Base-by-base conservation (phyloP, 2,113 vertebrate genomes). In the Herpetotheres cachinnans region DNA sequence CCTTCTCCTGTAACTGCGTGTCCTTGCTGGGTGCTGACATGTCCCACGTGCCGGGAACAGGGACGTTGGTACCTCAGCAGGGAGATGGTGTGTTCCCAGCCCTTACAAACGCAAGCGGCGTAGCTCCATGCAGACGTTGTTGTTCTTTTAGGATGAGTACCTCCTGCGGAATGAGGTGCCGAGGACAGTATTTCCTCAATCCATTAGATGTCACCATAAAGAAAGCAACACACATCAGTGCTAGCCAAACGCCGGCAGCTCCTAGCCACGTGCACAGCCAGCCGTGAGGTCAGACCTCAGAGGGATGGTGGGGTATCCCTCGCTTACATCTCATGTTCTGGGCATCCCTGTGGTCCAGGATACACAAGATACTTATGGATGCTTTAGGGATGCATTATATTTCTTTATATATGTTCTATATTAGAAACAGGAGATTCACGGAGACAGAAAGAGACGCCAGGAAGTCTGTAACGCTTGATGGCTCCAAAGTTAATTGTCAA, bases 311-410 rank as follows among this genome's bases (percentile, higher is more conserved):
- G 18, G 12, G 10, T 49, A 8, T 30, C 27, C 20, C 40, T 46
- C 0, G 1, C 42, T 69, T 36, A 19, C 36, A 12, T 34, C 38
- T 30, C 38, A 21, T 1, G 0, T 3, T 55, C 55, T 25, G 55
- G 47, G 40, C 54, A n/a, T 74, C 27, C 30, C 50, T 58, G 13
- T 25, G 63, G 38, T 25, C 59, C 40, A 34, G 55, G 47, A 40
- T 30, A n/a, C 58, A 21, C 11, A 16, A 18, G 61, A 46, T 40
- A 30, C 54, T 82, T 19, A 30, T 0, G 6, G 61, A 56, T 79
- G 36, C 66, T 74, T 52, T 80, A 50, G 54, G 25, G 54, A 24
- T 46, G 42, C 34, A 3, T 36, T 42, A 1, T 11, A 13, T 61
- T 93, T 74, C 67, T 63, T 67, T 21, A 18, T 44, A 6, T 25